Evolutionary conservation across 2,797 vertebrate genomes (phyloP).

Genomic region (Intellagama lesueurii): DNA sequence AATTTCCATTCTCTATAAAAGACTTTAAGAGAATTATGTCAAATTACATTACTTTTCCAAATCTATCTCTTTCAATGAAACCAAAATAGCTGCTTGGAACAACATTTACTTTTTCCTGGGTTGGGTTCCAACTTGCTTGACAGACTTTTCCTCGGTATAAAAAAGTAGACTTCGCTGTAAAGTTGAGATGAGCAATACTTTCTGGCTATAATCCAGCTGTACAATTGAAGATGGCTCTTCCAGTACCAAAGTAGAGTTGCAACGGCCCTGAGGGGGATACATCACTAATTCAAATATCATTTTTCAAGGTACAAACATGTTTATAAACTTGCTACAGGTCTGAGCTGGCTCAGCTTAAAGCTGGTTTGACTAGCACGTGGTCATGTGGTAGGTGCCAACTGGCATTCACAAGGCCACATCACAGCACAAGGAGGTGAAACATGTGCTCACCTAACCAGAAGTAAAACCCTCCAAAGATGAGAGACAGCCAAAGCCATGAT

Average conservation of each 20-base stretch:
- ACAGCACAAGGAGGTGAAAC: neutral
- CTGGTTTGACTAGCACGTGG: neutral
- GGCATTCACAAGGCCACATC: neutral
- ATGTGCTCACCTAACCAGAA: neutral
- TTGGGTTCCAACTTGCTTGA: slow-evolving; percentile 89
- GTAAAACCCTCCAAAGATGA: neutral
- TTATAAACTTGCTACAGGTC: neutral
- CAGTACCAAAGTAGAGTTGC: slow-evolving; percentile 87
- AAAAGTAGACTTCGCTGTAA: slow-evolving; percentile 89
- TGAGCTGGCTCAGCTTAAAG: neutral
- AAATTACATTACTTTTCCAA: slow-evolving; percentile 33
- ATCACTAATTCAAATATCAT: neutral
- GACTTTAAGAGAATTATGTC: slow-evolving; percentile 32
- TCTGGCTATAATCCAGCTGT: slow-evolving; percentile 94
- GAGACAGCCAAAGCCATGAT: neutral
- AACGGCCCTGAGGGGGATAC: slow-evolving; percentile 83
- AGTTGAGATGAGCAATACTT: slow-evolving; percentile 92
- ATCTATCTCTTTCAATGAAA: slow-evolving; percentile 43
- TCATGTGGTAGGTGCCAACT: neutral
- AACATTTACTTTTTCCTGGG: slow-evolving; percentile 88
- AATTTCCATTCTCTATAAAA: slow-evolving; percentile 19
- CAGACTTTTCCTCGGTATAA: slow-evolving; percentile 87
- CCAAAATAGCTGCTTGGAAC: slow-evolving; percentile 21
- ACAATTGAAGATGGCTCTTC: slow-evolving; percentile 91
- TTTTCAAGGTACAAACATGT: neutral